A percentile compares a stretch with the other conserved stretches of the same genome.
Conservation (phyloP, 2,888 invertebrate genomes). For the Amaurobius ferox region DNA sequence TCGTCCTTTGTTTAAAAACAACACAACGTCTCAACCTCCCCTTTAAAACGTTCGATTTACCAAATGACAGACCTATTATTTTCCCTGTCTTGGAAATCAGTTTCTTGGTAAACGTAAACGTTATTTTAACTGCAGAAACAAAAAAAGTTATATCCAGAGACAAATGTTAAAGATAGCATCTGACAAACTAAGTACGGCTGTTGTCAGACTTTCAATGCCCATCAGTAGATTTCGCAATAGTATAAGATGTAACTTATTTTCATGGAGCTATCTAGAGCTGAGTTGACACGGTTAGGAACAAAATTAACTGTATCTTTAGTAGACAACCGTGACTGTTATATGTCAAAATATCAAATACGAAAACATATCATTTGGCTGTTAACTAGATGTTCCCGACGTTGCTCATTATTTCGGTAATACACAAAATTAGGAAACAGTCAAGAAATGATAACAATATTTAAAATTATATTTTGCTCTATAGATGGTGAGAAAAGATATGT, state of each 20-base stretch:
- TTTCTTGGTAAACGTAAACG: conserved; percentile 68
- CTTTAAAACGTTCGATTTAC: background rate
- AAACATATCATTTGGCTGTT: too few species aligned
- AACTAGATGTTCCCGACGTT: too few species aligned
- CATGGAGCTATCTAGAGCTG: background rate
- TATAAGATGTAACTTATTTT: conserved; percentile 3
- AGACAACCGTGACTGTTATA: too few species aligned
- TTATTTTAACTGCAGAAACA: conserved; percentile 42
- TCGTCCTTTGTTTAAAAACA: background rate
- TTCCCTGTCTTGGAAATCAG: conserved; percentile 57
- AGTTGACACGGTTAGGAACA: too few species aligned
- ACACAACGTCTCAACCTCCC: background rate
- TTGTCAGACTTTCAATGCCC: conserved; percentile 54
- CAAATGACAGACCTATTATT: background rate
- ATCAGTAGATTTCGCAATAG: background rate
- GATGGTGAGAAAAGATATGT: too few species aligned
- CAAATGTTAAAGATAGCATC: conserved; percentile 23
- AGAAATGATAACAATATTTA: too few species aligned
- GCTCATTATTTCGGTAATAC: too few species aligned
- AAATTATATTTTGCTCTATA: too few species aligned
- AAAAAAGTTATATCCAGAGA: conserved; percentile 44
- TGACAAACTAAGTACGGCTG: conserved; percentile 24
- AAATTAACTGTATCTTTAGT: too few species aligned
- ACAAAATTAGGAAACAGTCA: too few species aligned
- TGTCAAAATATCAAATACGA: too few species aligned